Conservation (phyloP, 2,113 vertebrate genomes). For the Sinocyclocheilus anshuiensis region DNA sequence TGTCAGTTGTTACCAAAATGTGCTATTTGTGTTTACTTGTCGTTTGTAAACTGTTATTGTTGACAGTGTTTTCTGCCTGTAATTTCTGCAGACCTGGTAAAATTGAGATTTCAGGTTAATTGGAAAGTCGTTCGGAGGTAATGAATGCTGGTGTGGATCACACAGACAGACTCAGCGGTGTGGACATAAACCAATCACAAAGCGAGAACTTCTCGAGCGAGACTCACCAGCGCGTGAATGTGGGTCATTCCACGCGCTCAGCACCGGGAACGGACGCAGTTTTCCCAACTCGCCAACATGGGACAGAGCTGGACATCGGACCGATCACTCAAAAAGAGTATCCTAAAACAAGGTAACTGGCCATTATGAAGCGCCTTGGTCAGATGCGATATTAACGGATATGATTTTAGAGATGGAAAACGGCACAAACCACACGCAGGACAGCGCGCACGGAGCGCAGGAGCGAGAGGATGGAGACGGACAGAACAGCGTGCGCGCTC, state of each 20-base stretch:
- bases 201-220: neutral
- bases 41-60: neutral
- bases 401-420: slow-evolving; percentile 64
- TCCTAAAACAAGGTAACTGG: neutral
- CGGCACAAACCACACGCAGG: slow-evolving; percentile 59
- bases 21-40: neutral
- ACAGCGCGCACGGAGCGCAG: slow-evolving; percentile 52
- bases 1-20: neutral
- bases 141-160: neutral
- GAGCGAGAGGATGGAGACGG: slow-evolving; percentile 37
- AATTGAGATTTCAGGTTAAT: slow-evolving; percentile 19
- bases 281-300: slow-evolving; percentile 18
- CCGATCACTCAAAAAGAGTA: neutral
- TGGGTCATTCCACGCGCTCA: slow-evolving; percentile 5
- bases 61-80: neutral
- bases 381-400: neutral
- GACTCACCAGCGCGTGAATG: neutral
- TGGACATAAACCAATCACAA: slow-evolving; percentile 45
- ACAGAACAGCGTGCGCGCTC: slow-evolving; percentile 61
- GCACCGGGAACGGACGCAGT: slow-evolving; percentile 19
- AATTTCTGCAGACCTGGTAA: neutral
- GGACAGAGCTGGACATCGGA: slow-evolving; percentile 2
- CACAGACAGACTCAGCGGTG: slow-evolving; percentile 23
- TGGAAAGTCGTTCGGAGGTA: slow-evolving; percentile 13
- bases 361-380: neutral